Evolutionary conservation across 2,113 vertebrate species (phyloP).

Genomic region (Ciconia maguari): DNA sequence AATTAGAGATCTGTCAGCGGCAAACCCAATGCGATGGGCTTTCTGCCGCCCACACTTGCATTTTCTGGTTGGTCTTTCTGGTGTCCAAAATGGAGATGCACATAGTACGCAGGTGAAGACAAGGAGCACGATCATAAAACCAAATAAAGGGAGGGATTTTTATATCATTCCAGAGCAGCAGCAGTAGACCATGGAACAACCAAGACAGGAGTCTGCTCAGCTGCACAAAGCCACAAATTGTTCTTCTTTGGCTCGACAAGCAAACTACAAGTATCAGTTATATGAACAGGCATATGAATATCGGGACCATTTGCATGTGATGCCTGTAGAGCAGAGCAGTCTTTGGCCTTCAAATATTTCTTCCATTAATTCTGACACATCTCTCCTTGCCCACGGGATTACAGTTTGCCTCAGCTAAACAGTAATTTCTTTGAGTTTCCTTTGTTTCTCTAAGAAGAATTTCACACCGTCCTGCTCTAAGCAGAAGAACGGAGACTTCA

Average conservation of each 20-base stretch:
- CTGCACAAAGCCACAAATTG: neutral
- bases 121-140: neutral
- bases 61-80: neutral
- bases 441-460: neutral
- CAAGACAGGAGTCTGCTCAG: neutral
- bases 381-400: neutral
- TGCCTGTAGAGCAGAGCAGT: neutral
- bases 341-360: neutral
- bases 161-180: neutral
- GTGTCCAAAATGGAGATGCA: neutral
- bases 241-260: neutral
- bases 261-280: neutral
- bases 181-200: neutral
- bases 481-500: neutral
- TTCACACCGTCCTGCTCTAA: neutral
- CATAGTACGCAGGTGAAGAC: neutral
- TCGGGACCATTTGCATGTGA: too few species aligned
- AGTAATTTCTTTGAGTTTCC: neutral
- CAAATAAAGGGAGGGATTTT: neutral
- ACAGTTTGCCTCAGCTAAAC: neutral
- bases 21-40: accelerated
- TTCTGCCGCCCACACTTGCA: neutral
- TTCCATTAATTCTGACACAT: neutral
- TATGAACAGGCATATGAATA: neutral
- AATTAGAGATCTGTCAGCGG: neutral